These are phyloP conservation scores for Clistopyga incitator DNA, from an alignment of 2,888 invertebrate genomes.

Conservation along the genomic window DNA sequence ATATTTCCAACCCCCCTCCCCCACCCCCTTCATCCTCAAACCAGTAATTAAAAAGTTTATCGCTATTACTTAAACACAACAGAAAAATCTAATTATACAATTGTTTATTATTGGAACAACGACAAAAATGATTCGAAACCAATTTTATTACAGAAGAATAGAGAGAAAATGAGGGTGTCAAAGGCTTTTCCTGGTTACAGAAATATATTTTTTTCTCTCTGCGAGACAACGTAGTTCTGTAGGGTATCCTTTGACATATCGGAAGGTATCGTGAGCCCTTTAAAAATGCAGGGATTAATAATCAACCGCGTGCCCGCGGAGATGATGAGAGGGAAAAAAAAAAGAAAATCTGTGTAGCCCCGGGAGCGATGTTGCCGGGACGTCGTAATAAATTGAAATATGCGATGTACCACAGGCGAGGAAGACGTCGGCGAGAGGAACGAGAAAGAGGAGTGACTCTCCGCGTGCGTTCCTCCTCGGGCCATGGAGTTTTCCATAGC, in stretches of 20 bases:
- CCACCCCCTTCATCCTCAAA: no score
- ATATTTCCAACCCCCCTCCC: neutral
- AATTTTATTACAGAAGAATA: no score
- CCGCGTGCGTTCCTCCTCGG: constrained; percentile 35
- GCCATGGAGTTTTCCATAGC: constrained; percentile 66
- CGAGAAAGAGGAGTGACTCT: constrained; percentile 42
- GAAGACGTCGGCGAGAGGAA: constrained; percentile 23
- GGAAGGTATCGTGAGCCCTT: neutral
- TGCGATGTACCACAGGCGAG: constrained; percentile 69
- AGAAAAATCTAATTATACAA: no score
- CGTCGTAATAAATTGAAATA: constrained; percentile 80
- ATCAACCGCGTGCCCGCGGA: constrained; percentile 45
- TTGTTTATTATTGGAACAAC: no score
- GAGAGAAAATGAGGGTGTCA: neutral
- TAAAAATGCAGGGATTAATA: constrained; percentile 22
- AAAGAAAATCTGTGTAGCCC: constrained; percentile 44
- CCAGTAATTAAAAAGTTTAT: no score
- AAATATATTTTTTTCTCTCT: neutral
- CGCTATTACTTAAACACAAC: no score
- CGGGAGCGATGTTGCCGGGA: constrained; percentile 44
- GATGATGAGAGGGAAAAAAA: constrained; percentile 45
- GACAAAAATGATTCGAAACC: no score
- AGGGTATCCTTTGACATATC: neutral
- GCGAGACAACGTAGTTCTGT: neutral
- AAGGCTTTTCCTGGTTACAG: neutral